Percentiles rank a stretch among this genome's conserved stretches.
Conservation (phyloP, 2,113 vertebrate genomes). For the Channa argus region DNA sequence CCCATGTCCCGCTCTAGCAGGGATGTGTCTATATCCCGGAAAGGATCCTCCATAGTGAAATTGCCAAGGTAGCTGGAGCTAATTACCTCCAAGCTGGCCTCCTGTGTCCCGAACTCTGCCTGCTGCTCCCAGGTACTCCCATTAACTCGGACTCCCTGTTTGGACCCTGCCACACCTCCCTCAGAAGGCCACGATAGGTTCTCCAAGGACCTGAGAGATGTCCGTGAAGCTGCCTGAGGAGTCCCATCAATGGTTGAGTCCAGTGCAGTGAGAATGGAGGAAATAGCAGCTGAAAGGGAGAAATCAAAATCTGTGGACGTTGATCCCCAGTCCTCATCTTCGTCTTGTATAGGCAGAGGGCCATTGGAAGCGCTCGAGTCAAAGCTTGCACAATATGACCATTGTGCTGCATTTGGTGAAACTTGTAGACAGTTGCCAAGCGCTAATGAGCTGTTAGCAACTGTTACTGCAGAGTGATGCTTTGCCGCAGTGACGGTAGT, state of each 20-base stretch:
- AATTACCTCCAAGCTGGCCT: slow-evolving; percentile 72
- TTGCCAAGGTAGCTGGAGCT: slow-evolving; percentile 79
- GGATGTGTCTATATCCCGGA: slow-evolving; percentile 87
- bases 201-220: slow-evolving; percentile 75
- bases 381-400: slow-evolving; percentile 8
- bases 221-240: slow-evolving; percentile 53
- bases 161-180: slow-evolving; percentile 13
- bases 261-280: slow-evolving; percentile 85
- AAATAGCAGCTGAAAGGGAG: slow-evolving; percentile 73
- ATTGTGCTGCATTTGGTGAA: neutral
- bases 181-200: slow-evolving; percentile 59
- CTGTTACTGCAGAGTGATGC: slow-evolving; percentile 1
- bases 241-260: slow-evolving; percentile 79
- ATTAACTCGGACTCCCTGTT: slow-evolving; percentile 34
- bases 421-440: neutral
- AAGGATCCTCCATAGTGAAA: slow-evolving; percentile 83
- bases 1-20: slow-evolving; percentile 81
- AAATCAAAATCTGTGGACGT: slow-evolving; percentile 76
- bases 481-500: neutral
- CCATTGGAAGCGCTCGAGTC: neutral
- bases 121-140: slow-evolving; percentile 50
- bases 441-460: neutral
- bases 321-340: slow-evolving; percentile 75
- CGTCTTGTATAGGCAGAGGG: slow-evolving; percentile 43
- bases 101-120: slow-evolving; percentile 24